Base-by-base conservation (phyloP, 2,797 vertebrate genomes). In the Otolemur crassicaudatus region DNA sequence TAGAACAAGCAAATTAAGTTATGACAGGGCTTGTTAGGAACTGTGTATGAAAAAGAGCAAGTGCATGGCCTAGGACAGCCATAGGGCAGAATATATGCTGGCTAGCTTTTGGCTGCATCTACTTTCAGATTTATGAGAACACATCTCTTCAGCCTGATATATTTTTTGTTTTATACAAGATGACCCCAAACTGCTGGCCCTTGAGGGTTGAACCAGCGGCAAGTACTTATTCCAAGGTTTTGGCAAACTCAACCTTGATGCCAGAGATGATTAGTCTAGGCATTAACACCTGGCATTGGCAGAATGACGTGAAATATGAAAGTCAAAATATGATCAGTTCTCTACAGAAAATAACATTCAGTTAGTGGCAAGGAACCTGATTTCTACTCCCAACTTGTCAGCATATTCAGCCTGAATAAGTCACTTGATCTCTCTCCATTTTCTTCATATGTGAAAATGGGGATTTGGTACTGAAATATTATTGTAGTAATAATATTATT, bases 381-480 rank as follows among this genome's bases (percentile, higher is more conserved):
- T 16, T 29, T 81, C 34, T 46, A 56, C 1, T 81, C 9, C 10
- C 27, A 70, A 77, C 34, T 80, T 27, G 3, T 43, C 23, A 43
- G 25, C 46, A 20, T 40, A 23, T 20, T 90, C 25, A 79, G 43
- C 25, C 34, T 79, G 19, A 6, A 67, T 14, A 17, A 76, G 7
- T 56, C 27, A 58, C n/a, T 96, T 70, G 69, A 12, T 90, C 11
- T 91, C 31, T 67, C 31, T 37, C 12, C 23, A 82, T 19, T 96
- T 89, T 65, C 77, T 90, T 91, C 29, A 20, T 67, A 53, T 60
- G 67, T 76, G 29, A 91, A 94, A 95, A 67, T 20, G 19, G 37
- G 8, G 19, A 16, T 25, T 86, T 83, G 46, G 2, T 75, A 79
- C 29, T 53, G 82, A 95, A 87, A 91, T 86, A 82, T 40, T 69